phyloP scores from a whole-genome alignment of 2,797 vertebrate species.

The Loriculus beryllinus region DNA sequence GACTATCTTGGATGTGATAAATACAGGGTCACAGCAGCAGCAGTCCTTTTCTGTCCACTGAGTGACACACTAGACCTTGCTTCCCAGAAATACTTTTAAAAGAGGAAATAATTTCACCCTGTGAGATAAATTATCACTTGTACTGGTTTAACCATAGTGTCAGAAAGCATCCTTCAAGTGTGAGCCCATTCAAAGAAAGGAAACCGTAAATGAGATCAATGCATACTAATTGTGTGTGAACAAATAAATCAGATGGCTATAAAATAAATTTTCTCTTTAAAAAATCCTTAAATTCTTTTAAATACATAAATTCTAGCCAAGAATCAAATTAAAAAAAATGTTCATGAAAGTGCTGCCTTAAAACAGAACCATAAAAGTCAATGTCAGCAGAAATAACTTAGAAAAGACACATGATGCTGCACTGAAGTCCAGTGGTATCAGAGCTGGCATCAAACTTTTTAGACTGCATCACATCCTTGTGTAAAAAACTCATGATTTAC shows the following conservation, averaged over 20 bases:
- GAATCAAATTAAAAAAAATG: background rate
- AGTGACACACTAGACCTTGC: background rate
- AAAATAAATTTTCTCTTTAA: background rate
- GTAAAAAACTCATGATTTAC: background rate
- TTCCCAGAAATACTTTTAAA: background rate
- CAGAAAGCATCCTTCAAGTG: background rate
- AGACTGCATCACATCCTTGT: background rate
- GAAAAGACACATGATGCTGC: background rate
- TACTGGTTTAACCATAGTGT: background rate
- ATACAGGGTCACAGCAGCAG: background rate
- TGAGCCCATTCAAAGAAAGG: background rate
- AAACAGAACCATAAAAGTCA: background rate
- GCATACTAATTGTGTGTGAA: background rate
- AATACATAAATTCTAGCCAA: background rate
- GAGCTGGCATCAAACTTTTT: background rate
- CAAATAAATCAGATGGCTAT: background rate
- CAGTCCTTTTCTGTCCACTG: background rate
- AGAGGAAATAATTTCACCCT: background rate
- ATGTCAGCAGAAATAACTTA: background rate
- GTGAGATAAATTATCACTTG: background rate
- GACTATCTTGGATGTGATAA: background rate
- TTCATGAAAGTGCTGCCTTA: background rate
- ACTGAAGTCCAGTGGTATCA: background rate
- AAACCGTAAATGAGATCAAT: background rate
- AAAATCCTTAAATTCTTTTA: background rate